Evolutionary conservation across 2,113 vertebrate genomes (phyloP), one percentile per base, ranked within the genome.

Genomic region (Pseudorhombus dupliciocellatus): DNA sequence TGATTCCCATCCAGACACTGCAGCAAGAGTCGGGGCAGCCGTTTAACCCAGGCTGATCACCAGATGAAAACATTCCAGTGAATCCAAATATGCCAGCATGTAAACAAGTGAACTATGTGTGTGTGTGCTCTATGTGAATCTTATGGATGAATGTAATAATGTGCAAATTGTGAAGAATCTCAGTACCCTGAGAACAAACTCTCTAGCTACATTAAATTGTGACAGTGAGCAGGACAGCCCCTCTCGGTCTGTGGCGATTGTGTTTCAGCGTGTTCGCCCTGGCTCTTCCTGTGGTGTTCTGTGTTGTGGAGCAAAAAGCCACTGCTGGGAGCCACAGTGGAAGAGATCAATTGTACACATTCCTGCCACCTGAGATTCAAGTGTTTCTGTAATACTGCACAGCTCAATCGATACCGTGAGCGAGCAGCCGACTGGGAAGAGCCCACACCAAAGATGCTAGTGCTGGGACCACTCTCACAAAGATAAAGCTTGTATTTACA

Each of bases 351-450:
- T 94, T 91, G 87, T 91, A 88, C 90, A 92, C 88, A 90, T 93
- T 94, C 92, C 91, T 94, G 92, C 92, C 95, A 94, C 93, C 93
- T 93, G 93, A 94, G 94, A 95, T 94, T 94, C 92, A 92, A 94
- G 92, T 94, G 84, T 88, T 88, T 93, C 90, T 94, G 86, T 92
- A 92, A 93, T 91, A 92, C 94, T 92, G 94, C 92, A 94, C 89
- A 75, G 87, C 84, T 92, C 91, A 94, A 96, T 97, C 96, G 88
- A 97, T 96, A 94, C 75, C 50, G 44, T n/a, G 78, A 91, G 90
- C 89, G 78, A 78, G 65, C 86, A 75, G 48, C 40, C 8, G 7
- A 30, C 82, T 81, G 64, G 90, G 91, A 85, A 80, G 89, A 91
- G 86, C 87, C 85, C 79, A 57, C 42, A 46, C 15, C 18, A 46